Base-by-base conservation (phyloP, 2,797 vertebrate genomes). In the Meda fulgida region DNA sequence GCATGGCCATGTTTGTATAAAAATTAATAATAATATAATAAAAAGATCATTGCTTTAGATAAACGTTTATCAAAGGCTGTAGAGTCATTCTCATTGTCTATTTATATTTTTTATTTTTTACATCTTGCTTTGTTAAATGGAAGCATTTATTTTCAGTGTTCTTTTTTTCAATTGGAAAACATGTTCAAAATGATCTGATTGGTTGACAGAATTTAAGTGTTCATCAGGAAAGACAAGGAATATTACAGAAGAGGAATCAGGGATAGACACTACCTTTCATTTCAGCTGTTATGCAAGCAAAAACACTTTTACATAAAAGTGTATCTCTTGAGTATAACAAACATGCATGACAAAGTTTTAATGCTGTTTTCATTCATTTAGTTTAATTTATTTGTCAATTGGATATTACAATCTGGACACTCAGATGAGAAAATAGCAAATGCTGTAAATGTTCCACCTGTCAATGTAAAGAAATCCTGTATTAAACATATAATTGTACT, bases 51-150 rank as follows among this genome's bases (percentile, higher is more conserved):
- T 89, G 87, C 89, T 79, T 93, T 91, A 93, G 90, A 92, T 93
- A 92, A 92, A 89, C 92, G 93, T 95, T 90, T 93, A 89, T 92
- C 90, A 88, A 85, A 92, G 16, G 69, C 91, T 90, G 91, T 91
- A 87, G 65, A 87, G 89, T 90, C 89, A 91, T 78, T 87, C 84
- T 85, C 78, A 89, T 92, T 89, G 91, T 89, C 87, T 95, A 94
- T 95, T 95, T 95, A 95, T 95, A 93, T 91, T 95, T 95, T 94
- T 95, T 95, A 93, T 91, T 91, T 87, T 93, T 86, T 87, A 86
- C 90, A 89, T 77, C 34, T 58, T 78, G 83, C 36, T 40, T 83
- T 55, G 60, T 58, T 82, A 78, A 85, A 86, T 80, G 69, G 88
- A 87, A 84, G 79, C 86, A 90, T 91, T 83, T 90, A 87, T 91